Percentiles rank a stretch among this genome's conserved stretches.
Conservation (phyloP, 2,113 vertebrate genomes). For the Diphyllodes magnificus region DNA sequence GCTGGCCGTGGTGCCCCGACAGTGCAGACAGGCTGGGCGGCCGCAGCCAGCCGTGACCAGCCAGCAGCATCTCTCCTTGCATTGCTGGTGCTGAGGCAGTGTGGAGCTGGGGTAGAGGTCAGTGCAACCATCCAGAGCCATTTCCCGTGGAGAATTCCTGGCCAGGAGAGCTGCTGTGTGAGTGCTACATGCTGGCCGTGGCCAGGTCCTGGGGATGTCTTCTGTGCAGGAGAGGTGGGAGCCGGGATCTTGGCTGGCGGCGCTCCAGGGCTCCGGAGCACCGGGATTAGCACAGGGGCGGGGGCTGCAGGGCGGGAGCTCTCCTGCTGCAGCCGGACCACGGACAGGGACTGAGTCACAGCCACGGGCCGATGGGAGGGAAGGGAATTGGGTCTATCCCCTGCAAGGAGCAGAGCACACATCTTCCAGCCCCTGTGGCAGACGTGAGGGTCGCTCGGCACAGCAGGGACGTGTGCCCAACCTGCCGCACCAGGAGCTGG, state of each 20-base stretch:
- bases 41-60: neutral
- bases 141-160: neutral
- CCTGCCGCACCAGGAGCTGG: accelerated
- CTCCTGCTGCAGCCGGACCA: neutral
- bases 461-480: neutral
- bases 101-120: constrained; percentile 24
- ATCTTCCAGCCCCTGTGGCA: neutral
- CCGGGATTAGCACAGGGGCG: neutral
- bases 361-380: neutral
- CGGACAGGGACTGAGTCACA: neutral
- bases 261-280: neutral
- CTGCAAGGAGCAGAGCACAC: neutral
- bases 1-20: neutral
- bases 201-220: neutral
- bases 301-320: neutral
- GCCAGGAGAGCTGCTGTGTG: neutral
- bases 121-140: neutral
- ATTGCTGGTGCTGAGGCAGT: constrained; percentile 54
- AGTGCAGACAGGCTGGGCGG: neutral
- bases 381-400: neutral
- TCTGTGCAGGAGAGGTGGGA: neutral
- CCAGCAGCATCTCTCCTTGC: constrained; percentile 14
- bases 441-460: neutral
- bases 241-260: neutral
- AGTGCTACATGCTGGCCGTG: neutral